These are phyloP conservation scores for Azemiops feae DNA, from an alignment of 2,113 vertebrate genomes.

Conservation along the genomic window DNA sequence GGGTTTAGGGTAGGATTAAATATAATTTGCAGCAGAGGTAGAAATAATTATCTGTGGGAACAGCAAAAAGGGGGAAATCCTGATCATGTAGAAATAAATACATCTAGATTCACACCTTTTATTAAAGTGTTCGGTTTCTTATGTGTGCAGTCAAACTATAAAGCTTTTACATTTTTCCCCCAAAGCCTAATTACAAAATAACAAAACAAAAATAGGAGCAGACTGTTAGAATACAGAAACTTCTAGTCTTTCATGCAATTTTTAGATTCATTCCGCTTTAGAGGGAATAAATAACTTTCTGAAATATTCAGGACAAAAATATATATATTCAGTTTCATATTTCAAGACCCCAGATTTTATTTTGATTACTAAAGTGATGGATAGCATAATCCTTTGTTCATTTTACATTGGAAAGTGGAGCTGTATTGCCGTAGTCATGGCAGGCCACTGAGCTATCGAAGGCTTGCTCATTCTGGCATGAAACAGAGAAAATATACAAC, in stretches of 20 bases:
- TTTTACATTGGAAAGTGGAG: not conserved
- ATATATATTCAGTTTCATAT: not conserved
- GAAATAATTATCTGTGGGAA: not conserved
- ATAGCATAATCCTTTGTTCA: not conserved
- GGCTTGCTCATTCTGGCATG: not conserved
- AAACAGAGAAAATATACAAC: not conserved
- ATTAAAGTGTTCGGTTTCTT: not conserved
- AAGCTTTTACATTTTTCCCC: not conserved
- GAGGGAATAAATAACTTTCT: not conserved
- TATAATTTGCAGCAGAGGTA: not conserved
- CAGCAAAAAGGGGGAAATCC: not conserved
- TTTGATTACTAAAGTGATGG: not conserved
- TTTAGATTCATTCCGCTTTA: not conserved
- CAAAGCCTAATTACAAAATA: not conserved
- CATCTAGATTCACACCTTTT: not conserved
- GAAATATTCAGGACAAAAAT: not conserved
- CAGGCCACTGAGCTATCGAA: not conserved
- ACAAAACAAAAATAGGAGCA: not conserved
- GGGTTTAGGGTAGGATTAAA: not conserved
- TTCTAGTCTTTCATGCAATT: not conserved
- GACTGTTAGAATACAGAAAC: not conserved
- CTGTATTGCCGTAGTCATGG: not conserved
- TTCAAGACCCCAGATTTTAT: not conserved
- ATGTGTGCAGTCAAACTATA: not conserved
- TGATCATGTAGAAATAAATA: not conserved